Percentiles rank a stretch among this genome's conserved stretches.
Evolutionary conservation across 2,888 invertebrate species (phyloP).

Genomic region (Theodoxus fluviatilis): DNA sequence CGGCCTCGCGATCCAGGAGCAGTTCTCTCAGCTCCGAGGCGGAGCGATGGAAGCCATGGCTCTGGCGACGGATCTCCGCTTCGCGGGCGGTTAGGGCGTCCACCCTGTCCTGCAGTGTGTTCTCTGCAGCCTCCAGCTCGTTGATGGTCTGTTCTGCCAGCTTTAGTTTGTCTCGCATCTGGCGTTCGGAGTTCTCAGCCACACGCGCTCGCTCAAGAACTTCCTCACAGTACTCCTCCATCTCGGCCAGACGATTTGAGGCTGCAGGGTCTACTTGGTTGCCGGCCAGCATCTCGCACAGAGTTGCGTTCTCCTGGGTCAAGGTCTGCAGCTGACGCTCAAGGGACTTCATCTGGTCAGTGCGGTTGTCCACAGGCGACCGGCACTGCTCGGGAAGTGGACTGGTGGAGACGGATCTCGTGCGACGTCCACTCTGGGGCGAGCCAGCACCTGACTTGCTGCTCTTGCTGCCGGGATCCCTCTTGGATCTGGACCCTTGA

Average conservation of each 20-base stretch:
- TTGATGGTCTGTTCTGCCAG: slow-evolving; percentile 52
- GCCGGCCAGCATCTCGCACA: slow-evolving; percentile 38
- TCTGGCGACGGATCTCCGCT: slow-evolving; percentile 42
- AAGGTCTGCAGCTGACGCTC: slow-evolving; percentile 34
- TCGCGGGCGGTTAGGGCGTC: slow-evolving; percentile 46
- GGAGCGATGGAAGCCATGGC: slow-evolving; percentile 39
- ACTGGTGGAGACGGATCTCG: no score
- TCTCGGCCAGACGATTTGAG: slow-evolving; percentile 41
- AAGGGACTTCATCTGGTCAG: slow-evolving; percentile 22
- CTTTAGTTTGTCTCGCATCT: slow-evolving; percentile 47
- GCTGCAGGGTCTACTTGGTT: slow-evolving; percentile 32
- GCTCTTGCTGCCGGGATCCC: no score
- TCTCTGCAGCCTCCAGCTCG: slow-evolving; percentile 51
- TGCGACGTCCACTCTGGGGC: no score
- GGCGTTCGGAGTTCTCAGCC: slow-evolving; percentile 45
- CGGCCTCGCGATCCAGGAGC: slow-evolving; percentile 46
- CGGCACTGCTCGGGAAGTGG: no score
- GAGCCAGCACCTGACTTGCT: no score
- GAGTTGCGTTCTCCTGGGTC: slow-evolving; percentile 41
- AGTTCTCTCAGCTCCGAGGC: slow-evolving; percentile 51
- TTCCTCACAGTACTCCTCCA: slow-evolving; percentile 46
- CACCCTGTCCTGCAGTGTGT: slow-evolving; percentile 43
- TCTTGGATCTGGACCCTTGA: no score
- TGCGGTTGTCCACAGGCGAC: slow-evolving; percentile 11
- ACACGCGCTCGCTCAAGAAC: slow-evolving; percentile 48